These are phyloP conservation scores for Zaprionus nigranus DNA, from an alignment of 1,140 invertebrate species.

Conservation along the genomic window DNA sequence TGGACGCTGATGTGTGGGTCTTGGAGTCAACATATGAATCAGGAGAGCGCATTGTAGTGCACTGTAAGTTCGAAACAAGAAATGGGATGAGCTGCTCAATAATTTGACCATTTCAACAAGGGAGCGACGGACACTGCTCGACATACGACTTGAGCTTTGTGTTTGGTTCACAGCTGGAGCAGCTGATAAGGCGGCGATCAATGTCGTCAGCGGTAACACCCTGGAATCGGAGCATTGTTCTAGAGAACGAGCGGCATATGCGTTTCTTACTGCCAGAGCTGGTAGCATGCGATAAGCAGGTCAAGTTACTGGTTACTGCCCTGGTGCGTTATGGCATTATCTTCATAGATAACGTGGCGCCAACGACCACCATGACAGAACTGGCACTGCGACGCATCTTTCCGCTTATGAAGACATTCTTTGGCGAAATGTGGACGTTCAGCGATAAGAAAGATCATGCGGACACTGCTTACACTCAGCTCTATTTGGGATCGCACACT, in stretches of 20 bases:
- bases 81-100: not conserved
- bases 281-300: conserved; percentile 51
- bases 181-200: conserved; percentile 54
- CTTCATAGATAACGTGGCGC: conserved; percentile 75
- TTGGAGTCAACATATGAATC: not conserved
- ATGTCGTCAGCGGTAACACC: conserved; percentile 52
- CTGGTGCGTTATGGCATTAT: conserved; percentile 75
- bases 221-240: conserved; percentile 67
- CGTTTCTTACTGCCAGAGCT: conserved; percentile 52
- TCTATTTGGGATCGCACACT: conserved; percentile 86
- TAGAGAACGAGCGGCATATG: conserved; percentile 59
- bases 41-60: conserved; percentile 20
- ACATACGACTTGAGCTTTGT: conserved; percentile 67
- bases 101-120: conserved; percentile 37
- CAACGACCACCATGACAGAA: conserved; percentile 77
- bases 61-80: conserved; percentile 45
- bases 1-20: conserved; percentile 57
- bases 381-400: conserved; percentile 73
- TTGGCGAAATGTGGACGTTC: conserved; percentile 88
- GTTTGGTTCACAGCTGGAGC: conserved; percentile 56
- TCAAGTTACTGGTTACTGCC: conserved; percentile 53
- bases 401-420: conserved; percentile 87
- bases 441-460: conserved; percentile 86
- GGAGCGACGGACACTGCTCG: conserved; percentile 76
- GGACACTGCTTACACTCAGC: conserved; percentile 89